Evolutionary conservation across 2,888 invertebrate species (phyloP).

Genomic region (Tridacna crocea): DNA sequence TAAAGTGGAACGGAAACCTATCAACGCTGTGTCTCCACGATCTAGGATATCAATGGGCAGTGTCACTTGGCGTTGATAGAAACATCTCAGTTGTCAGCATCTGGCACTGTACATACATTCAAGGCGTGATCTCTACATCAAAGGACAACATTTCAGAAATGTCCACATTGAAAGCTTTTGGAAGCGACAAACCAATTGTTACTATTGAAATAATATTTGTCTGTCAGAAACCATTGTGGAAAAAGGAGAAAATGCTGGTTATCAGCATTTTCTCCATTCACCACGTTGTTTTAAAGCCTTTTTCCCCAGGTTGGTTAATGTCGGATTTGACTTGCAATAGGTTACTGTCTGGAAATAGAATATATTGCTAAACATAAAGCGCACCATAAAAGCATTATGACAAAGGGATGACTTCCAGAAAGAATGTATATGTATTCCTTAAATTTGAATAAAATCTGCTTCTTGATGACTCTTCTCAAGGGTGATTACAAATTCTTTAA

Average conservation of each 20-base stretch:
- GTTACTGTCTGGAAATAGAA: background rate
- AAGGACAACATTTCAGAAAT: too few relatives aligned
- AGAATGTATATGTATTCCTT: too few relatives aligned
- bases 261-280: background rate
- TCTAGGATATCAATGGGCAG: background rate
- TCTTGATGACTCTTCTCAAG: background rate
- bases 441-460: too few relatives aligned
- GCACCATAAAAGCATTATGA: too few relatives aligned
- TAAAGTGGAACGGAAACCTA: conserved; percentile 7
- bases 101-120: too few relatives aligned
- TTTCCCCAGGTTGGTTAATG: too few relatives aligned
- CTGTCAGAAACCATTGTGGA: background rate
- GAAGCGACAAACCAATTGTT: background rate
- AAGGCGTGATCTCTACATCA: too few relatives aligned
- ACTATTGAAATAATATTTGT: too few relatives aligned
- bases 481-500: background rate
- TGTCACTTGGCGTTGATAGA: background rate
- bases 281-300: background rate
- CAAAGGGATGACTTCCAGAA: too few relatives aligned
- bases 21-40: conserved; percentile 46
- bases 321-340: too few relatives aligned
- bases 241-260: conserved; percentile 3
- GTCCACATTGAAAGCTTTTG: too few relatives aligned
- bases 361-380: background rate
- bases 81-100: too few relatives aligned